A percentile compares a stretch with the other conserved stretches of the same genome.
Conservation (phyloP, 1,140 invertebrate species). For the Helicoverpa zea region DNA sequence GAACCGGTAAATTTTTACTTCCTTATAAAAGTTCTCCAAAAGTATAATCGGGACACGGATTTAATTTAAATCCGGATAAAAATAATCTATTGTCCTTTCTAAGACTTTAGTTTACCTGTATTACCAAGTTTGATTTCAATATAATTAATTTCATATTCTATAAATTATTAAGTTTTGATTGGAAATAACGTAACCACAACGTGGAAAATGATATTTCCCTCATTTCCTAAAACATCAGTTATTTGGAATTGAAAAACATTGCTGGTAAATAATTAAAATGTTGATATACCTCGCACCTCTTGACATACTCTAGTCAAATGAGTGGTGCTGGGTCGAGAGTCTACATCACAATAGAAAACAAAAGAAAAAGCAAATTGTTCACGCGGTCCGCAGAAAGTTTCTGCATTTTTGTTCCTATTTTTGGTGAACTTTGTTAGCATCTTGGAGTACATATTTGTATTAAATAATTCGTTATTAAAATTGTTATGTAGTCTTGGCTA, state of each 20-base stretch:
- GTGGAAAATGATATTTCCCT: too few relatives aligned
- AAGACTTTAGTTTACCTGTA: too few relatives aligned
- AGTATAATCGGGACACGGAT: too few relatives aligned
- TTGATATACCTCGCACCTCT: background rate
- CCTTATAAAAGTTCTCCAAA: too few relatives aligned
- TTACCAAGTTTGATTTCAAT: too few relatives aligned
- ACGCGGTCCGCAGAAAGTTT: background rate
- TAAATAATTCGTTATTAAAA: too few relatives aligned
- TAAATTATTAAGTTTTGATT: too few relatives aligned
- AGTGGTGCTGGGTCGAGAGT: background rate
- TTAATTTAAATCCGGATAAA: background rate
- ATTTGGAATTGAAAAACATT: background rate
- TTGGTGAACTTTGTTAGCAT: too few relatives aligned
- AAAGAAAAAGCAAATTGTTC: background rate
- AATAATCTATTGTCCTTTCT: too few relatives aligned
- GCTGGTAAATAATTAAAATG: background rate
- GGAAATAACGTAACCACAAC: too few relatives aligned
- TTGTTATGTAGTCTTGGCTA: too few relatives aligned
- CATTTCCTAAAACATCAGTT: background rate
- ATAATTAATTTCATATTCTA: background rate
- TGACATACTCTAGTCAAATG: background rate
- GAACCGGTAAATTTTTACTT: constrained; percentile 69
- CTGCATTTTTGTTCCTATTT: background rate
- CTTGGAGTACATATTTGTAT: too few relatives aligned
- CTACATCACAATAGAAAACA: background rate